phyloP scores from a whole-genome alignment of 2,113 vertebrate genomes.

The Sinocyclocheilus rhinocerous region DNA sequence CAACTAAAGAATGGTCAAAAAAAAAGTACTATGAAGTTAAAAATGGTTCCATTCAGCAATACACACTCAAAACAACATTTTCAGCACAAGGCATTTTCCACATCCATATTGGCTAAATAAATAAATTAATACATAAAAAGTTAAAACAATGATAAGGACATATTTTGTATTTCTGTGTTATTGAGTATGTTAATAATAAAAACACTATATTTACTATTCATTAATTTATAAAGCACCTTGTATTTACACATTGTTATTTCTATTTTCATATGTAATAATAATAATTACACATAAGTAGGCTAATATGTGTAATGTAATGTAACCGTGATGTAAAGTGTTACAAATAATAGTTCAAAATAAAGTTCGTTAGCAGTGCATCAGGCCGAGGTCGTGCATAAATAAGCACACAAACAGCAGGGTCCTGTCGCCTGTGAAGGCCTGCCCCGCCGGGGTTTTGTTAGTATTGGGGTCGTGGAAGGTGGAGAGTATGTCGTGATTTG shows the following conservation, averaged over 20 bases:
- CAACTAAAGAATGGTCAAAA: neutral
- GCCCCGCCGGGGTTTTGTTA: conserved; percentile 72
- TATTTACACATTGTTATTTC: neutral
- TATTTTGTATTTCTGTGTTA: neutral
- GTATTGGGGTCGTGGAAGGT: conserved; percentile 59
- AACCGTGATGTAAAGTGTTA: neutral
- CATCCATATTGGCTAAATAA: neutral
- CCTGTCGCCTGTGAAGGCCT: conserved; percentile 66
- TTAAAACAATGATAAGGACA: neutral
- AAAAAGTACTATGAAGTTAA: neutral
- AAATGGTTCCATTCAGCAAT: neutral
- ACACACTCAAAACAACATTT: neutral
- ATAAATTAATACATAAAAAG: neutral
- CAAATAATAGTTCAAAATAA: neutral
- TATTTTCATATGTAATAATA: neutral
- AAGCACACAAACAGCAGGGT: conserved; percentile 76
- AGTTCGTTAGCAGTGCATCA: neutral
- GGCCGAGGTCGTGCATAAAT: conserved; percentile 64
- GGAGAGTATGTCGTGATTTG: conserved; percentile 77
- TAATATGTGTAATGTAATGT: neutral
- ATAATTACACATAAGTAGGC: neutral
- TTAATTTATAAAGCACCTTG: neutral
- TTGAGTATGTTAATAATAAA: neutral
- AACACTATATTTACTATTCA: neutral
- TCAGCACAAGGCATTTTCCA: neutral